These are phyloP conservation scores for Salarias fasciatus DNA, from an alignment of 2,797 vertebrate species.

Conservation along the genomic window DNA sequence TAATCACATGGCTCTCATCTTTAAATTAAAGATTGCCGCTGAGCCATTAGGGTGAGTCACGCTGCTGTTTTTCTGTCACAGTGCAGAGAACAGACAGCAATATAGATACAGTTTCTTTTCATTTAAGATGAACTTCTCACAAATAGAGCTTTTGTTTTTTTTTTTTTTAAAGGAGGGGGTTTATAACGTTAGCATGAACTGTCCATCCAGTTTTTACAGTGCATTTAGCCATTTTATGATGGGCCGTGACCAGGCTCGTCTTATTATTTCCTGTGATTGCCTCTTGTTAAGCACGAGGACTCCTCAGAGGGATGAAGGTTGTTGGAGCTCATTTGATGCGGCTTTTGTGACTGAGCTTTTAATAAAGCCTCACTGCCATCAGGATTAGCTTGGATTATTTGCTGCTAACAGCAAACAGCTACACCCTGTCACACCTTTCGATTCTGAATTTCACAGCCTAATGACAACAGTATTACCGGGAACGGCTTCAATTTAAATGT, in stretches of 20 bases:
- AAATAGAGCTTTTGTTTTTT: neutral
- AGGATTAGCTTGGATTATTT: conserved; percentile 61
- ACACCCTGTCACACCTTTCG: conserved; percentile 20
- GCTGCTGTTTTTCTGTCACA: conserved; percentile 16
- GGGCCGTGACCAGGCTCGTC: conserved; percentile 3
- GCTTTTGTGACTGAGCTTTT: conserved; percentile 56
- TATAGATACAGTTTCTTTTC: neutral
- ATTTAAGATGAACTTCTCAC: neutral
- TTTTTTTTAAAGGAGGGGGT: neutral
- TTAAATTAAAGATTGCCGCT: conserved; percentile 27
- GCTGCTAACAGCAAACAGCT: conserved; percentile 52
- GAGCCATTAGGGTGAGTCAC: conserved; percentile 26
- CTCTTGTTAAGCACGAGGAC: conserved; percentile 33
- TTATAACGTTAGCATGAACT: neutral
- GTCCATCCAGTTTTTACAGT: neutral
- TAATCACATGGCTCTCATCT: conserved; percentile 29
- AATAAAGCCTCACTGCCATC: conserved; percentile 39
- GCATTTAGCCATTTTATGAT: conserved; percentile 28
- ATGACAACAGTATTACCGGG: neutral
- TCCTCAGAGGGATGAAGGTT: conserved; percentile 44
- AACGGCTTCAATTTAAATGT: conserved; percentile 15
- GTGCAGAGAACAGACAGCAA: conserved; percentile 3
- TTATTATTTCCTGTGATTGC: conserved; percentile 28
- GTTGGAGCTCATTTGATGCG: conserved; percentile 44
- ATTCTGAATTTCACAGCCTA: conserved; percentile 9